Evolutionary conservation across 1,140 invertebrate genomes (phyloP), one percentile per base, ranked within the genome.

Genomic region (Neocloeon triangulifer): DNA sequence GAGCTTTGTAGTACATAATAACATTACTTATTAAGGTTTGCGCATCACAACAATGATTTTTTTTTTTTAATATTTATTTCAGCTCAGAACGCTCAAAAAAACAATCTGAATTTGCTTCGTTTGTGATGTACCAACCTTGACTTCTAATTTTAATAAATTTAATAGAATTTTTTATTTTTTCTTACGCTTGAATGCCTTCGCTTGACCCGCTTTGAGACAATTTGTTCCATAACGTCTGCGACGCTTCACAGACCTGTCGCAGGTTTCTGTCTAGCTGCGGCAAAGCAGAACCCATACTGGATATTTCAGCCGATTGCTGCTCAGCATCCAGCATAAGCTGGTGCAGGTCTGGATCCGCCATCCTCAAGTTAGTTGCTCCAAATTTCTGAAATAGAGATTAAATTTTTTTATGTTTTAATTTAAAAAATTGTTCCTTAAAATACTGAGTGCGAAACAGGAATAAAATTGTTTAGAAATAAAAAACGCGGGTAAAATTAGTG

Each of bases 111-210:
- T 8, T n/a, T n/a, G n/a, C n/a, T n/a, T n/a, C n/a, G n/a, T n/a
- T n/a, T n/a, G n/a, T 25, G 5, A 12, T 25, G 10, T 5, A 34
- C 2, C 10, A 15, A 16, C 12, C 12, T 3, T 3, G 12, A 26
- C n/a, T 4, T 7, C 19, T 27, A 13, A 3, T 32, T 32, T 12
- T 16, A 3, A 28, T 20, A 16, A 33, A 9, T 4, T 15, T n/a
- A 19, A 26, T 23, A 25, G 5, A 3, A 10, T 5, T 15, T 2
- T 2, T 1, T 3, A 17, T 6, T 16, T 15, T 16, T 25, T 59
- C 73, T 69, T 67, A 92, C 84, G 86, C 88, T 61, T 91, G 82
- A 39, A 85, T 76, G 56, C 91, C 84, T 41, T 81, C 79, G 17
- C 74, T n/a, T n/a, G n/a, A 67, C 20, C 74, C 72, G 32, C 73